Evolutionary conservation across 2,797 vertebrate species (phyloP), one percentile per base, ranked within the genome.

Genomic region (Melanotaenia trifasciata): DNA sequence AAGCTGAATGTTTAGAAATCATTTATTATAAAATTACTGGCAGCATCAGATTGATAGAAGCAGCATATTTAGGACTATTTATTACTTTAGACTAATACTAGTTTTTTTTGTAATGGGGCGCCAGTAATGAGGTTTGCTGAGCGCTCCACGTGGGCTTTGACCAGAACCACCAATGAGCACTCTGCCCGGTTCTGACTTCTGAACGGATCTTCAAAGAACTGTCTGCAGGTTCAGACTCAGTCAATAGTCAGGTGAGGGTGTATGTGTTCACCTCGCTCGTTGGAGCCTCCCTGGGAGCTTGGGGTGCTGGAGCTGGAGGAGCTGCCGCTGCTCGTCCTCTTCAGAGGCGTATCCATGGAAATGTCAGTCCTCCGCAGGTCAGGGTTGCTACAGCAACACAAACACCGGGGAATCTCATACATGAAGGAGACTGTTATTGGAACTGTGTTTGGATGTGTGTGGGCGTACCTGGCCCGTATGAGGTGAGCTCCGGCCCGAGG

Each of bases 241-340:
- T 45, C 6, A 1, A 45, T 22, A 18, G 11, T 13, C 9, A 2
- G 11, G 32, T 40, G 65, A 18, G 66, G 36, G 56, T 45, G 16
- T 18, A 11, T 9, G 62, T 4, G 50, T 7, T 66, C 58, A 93
- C 93, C 92, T 81, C 92, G 92, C 76, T 99, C 98, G 0, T 96
- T 97, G 89, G 98, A 98, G 6, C 98, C 97, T 0, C 96, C 97
- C 81, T 98, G 96, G 67, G 97, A 99, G 87, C 97, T 98, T 18
- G 97, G 97, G n/a, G 96, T 98, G 93, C 97, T 98, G 88, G 98
- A 99, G 90, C 97, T 98, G 92, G 98, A 99, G 26, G 97, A 98
- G 84, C 97, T 99, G 87, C 97, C 97, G 0, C 97, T 99, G 95
- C 97, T 98, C 56, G 96, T 96, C 90, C 96, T 96, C 93, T 97